Evolutionary conservation across 2,797 vertebrate genomes (phyloP), one percentile per base, ranked within the genome.

Genomic region (Microctenopoma steveboyesi): DNA sequence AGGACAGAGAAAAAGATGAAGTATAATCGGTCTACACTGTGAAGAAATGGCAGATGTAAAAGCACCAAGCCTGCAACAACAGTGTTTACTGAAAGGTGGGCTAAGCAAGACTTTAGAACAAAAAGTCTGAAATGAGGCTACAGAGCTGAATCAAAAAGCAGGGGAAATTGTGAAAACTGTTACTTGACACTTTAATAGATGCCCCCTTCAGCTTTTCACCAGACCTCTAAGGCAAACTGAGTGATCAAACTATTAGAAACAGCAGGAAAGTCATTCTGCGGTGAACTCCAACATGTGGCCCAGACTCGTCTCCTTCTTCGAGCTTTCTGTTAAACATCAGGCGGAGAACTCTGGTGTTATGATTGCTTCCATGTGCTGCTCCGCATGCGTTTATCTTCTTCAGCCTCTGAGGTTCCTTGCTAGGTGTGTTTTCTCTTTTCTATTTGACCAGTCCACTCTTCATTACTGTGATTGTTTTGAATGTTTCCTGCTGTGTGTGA

Each of bases 281-380:
- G 84, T 72, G 57, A 75, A 56, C 65, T 57, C 1, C 61, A 69
- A 81, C 73, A 75, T 48, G 77, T 74, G 74, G 53, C 57, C 57
- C 50, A 56, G 68, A 22, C 67, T 64, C 59, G 52, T 48, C 74
- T 83, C 53, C 73, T 78, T 53, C 64, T 81, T 10, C 72, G 69
- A 53, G 72, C 51, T 76, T 47, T 77, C 75, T 76, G 83, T 58
- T 63, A 79, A 79, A 57, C 63, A 78, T 80, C 82, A 70, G 68
- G 30, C 70, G 46, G 59, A 67, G 76, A 71, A 64, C 40, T 2
- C 53, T 5, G 69, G 59, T 69, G 52, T 60, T 48, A 4, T 63
- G 78, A 92, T 89, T 81, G 83, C 78, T 90, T 90, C 88, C 88
- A 91, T 83, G 66, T 91, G 86, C 58, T 47, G 54, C 60, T 11